phyloP scores from a whole-genome alignment of 2,113 vertebrate genomes.

The Sinocyclocheilus maitianheensis region DNA sequence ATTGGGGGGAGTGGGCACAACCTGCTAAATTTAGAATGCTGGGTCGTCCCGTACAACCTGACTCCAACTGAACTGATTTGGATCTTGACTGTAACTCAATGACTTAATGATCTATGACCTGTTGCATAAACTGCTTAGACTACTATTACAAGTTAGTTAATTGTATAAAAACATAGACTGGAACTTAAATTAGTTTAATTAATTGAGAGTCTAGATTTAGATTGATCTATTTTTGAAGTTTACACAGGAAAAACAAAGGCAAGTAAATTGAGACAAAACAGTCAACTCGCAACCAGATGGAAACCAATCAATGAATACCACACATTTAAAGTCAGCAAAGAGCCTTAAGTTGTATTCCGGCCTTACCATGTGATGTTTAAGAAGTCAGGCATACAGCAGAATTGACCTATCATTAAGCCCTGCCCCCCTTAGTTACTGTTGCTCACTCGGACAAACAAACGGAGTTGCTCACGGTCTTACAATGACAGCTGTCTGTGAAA shows the following conservation, averaged over 20 bases:
- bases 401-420: not conserved
- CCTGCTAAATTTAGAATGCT: not conserved
- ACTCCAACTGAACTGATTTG: not conserved
- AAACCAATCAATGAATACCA: not conserved
- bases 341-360: not conserved
- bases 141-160: not conserved
- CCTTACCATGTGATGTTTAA: constrained; percentile 6
- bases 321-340: not conserved
- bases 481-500: too few species aligned
- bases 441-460: too few species aligned
- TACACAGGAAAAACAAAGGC: not conserved
- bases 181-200: not conserved
- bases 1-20: not conserved
- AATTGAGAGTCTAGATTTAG: not conserved
- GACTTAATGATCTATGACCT: not conserved
- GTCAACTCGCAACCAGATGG: not conserved
- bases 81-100: not conserved
- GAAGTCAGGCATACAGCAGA: not conserved
- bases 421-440: too few species aligned
- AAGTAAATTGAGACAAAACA: not conserved
- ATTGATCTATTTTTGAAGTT: not conserved
- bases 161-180: not conserved
- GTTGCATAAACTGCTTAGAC: constrained; percentile 1
- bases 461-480: too few species aligned
- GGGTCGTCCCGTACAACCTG: not conserved